Conservation (phyloP, 2,113 vertebrate species). For the Dicrurus megarhynchus region DNA sequence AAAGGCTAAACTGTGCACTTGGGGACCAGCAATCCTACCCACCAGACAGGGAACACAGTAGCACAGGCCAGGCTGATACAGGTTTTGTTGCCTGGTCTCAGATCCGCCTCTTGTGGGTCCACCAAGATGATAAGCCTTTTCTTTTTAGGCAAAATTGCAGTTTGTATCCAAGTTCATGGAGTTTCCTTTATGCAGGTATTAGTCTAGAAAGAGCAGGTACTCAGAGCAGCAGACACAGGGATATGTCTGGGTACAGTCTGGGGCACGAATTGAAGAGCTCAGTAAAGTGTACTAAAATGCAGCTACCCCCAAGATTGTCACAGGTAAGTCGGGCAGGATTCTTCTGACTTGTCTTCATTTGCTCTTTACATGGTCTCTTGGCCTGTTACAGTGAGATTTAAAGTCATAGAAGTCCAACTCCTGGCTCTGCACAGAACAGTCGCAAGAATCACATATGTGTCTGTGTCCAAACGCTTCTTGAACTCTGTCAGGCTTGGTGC, state of each 20-base stretch:
- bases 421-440: not conserved
- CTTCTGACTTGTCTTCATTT: not conserved
- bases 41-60: not conserved
- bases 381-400: not conserved
- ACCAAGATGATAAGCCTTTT: not conserved
- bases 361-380: not conserved
- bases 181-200: not conserved
- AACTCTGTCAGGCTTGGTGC: not conserved
- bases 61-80: not conserved
- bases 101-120: rapidly evolving
- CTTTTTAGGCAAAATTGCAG: not conserved
- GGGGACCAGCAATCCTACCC: not conserved
- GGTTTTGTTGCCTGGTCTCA: not conserved
- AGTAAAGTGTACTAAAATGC: not conserved
- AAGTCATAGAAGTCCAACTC: not conserved
- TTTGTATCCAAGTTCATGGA: not conserved
- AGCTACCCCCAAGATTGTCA: not conserved
- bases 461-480: not conserved
- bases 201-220: not conserved
- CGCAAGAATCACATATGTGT: rapidly evolving
- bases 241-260: not conserved
- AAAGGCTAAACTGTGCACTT: not conserved
- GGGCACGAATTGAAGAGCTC: not conserved
- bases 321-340: not conserved
- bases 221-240: not conserved